phyloP scores from a whole-genome alignment of 2,888 invertebrate species.

The Zaprionus lineosus region DNA sequence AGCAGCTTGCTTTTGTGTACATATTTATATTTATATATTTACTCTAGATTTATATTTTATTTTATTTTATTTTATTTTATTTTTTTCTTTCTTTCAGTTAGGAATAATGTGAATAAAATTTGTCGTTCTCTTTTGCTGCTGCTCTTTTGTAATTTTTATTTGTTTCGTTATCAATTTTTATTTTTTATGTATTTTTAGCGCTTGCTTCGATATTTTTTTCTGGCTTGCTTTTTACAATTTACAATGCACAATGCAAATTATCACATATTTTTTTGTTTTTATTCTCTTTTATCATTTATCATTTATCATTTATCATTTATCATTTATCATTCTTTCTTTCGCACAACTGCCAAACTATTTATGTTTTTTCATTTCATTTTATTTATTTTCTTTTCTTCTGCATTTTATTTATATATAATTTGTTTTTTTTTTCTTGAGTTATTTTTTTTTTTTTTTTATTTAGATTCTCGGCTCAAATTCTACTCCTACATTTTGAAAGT shows the following conservation, averaged over 20 bases:
- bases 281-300: slow-evolving; percentile 5
- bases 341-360: slow-evolving; percentile 1
- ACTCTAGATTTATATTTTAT: slow-evolving; percentile 15
- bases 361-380: slow-evolving; percentile 27
- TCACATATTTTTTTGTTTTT: slow-evolving; percentile 68
- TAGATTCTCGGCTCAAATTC: slow-evolving; percentile 59
- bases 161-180: slow-evolving; percentile 15
- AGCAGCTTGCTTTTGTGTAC: slow-evolving; percentile 51
- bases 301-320: background rate
- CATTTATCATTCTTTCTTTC: slow-evolving; percentile 5
- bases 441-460: slow-evolving; percentile 15
- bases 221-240: slow-evolving; percentile 63
- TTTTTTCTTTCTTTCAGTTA: slow-evolving; percentile 28
- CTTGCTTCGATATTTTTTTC: slow-evolving; percentile 45
- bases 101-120: slow-evolving; percentile 35
- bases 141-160: slow-evolving; percentile 10
- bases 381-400: slow-evolving; percentile 22
- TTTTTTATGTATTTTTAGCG: slow-evolving; percentile 26
- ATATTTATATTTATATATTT: slow-evolving; percentile 26
- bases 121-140: slow-evolving; percentile 31
- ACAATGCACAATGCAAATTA: slow-evolving; percentile 81
- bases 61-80: slow-evolving; percentile 25
- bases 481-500: slow-evolving; percentile 67
- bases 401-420: background rate
- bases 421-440: slow-evolving; percentile 11